Conservation (phyloP, 1,140 invertebrate species). For the Gyrodactylus salaris region DNA sequence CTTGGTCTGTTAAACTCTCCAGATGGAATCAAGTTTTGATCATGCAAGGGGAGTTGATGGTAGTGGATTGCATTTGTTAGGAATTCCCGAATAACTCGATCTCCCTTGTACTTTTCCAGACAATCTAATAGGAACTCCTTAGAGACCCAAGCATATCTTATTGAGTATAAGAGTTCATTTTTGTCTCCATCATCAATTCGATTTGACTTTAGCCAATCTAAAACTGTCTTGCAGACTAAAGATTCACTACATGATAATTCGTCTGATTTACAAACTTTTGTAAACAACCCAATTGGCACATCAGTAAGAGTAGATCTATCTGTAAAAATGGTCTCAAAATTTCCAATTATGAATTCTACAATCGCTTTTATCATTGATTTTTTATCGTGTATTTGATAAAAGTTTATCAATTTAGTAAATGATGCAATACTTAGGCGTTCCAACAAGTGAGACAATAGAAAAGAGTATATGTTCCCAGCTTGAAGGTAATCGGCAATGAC, state of each 20-base stretch:
- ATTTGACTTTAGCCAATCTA: not conserved
- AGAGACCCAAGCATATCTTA: not conserved
- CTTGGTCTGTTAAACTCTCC: not conserved
- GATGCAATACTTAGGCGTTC: not conserved
- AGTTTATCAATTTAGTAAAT: not conserved
- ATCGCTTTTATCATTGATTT: not conserved
- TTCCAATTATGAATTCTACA: not conserved
- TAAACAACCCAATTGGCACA: not conserved
- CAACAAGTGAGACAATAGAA: not conserved
- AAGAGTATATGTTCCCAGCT: not conserved
- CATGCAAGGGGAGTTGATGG: not conserved
- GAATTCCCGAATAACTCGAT: not conserved
- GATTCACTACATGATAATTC: not conserved
- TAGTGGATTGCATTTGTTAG: not conserved
- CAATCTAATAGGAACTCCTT: not conserved
- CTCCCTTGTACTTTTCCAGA: not conserved
- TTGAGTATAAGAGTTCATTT: not conserved
- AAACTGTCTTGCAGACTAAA: not conserved
- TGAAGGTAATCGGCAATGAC: not conserved
- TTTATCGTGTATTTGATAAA: not conserved
- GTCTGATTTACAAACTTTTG: not conserved
- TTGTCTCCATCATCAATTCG: not conserved
- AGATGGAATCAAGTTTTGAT: not conserved
- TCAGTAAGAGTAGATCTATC: not conserved
- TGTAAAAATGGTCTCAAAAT: not conserved